These are phyloP conservation scores for Temnothorax nylanderi DNA, from an alignment of 1,140 invertebrate genomes.

Conservation along the genomic window DNA sequence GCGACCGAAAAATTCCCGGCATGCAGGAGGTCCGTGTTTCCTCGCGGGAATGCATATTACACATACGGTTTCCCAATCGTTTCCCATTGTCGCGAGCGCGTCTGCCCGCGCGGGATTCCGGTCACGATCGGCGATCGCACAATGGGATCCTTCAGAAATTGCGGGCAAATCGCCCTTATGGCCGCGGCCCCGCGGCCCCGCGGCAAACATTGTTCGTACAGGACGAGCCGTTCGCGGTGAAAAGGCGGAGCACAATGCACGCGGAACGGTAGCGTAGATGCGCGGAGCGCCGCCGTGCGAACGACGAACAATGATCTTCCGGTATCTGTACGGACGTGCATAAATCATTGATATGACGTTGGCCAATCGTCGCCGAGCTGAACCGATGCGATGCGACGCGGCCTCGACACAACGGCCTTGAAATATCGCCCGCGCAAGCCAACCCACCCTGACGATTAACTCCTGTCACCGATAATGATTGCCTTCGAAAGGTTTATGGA, in stretches of 20 bases:
- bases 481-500: constrained; percentile 50
- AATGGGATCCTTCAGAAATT: constrained; percentile 58
- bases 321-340: constrained; percentile 55
- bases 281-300: not conserved
- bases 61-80: constrained; percentile 58
- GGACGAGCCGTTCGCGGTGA: constrained; percentile 33
- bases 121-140: constrained; percentile 53
- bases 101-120: constrained; percentile 39
- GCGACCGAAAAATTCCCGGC: constrained; percentile 13
- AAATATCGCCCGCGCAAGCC: constrained; percentile 32
- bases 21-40: constrained; percentile 11
- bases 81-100: constrained; percentile 49
- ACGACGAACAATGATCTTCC: constrained; percentile 69
- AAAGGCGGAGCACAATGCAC: constrained; percentile 51
- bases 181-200: constrained; percentile 1
- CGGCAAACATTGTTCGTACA: constrained; percentile 50
- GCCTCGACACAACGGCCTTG: constrained; percentile 43
- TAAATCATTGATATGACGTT: constrained; percentile 63
- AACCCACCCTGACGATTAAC: constrained; percentile 53
- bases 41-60: constrained; percentile 50
- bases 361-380: constrained; percentile 56
- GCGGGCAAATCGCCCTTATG: constrained; percentile 55
- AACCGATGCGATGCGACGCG: constrained; percentile 4
- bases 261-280: not conserved
- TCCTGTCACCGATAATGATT: constrained; percentile 35